These are phyloP conservation scores for Colletes latitarsis DNA, from an alignment of 1,140 invertebrate species.

Conservation along the genomic window DNA sequence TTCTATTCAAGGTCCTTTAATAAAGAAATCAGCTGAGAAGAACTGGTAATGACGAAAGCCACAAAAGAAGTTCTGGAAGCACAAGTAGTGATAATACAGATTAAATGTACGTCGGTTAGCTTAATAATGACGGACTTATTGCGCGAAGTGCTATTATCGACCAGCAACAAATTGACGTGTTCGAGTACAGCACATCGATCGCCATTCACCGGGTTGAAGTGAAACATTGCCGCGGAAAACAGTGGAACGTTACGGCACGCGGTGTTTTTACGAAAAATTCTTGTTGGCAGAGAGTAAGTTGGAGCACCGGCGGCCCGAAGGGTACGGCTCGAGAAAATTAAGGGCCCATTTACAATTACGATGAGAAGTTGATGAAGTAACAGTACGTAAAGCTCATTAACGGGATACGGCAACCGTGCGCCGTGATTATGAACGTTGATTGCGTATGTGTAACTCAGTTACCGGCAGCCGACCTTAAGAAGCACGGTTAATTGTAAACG, in stretches of 20 bases:
- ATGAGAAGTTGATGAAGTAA: slow-evolving; percentile 63
- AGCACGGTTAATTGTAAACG: slow-evolving; percentile 65
- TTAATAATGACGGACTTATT: slow-evolving; percentile 14
- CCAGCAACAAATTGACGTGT: not conserved
- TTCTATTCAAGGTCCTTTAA: too few relatives aligned
- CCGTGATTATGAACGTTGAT: slow-evolving; percentile 62
- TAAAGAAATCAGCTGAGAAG: not conserved
- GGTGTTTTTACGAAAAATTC: slow-evolving; percentile 43
- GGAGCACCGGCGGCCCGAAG: not conserved
- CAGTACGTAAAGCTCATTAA: slow-evolving; percentile 64
- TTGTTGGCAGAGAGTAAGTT: slow-evolving; percentile 45
- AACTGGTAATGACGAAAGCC: too few relatives aligned
- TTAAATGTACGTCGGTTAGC: slow-evolving; percentile 13
- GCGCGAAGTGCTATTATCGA: not conserved
- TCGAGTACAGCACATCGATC: not conserved
- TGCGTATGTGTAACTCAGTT: slow-evolving; percentile 62
- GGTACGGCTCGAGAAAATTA: slow-evolving; percentile 54
- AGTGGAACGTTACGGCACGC: too few relatives aligned
- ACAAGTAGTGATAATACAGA: not conserved
- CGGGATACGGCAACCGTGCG: slow-evolving; percentile 42
- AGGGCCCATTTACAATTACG: slow-evolving; percentile 63
- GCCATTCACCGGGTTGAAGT: not conserved
- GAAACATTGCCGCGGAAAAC: slow-evolving; percentile 18
- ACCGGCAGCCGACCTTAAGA: slow-evolving; percentile 58
- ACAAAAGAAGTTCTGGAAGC: not conserved